These are phyloP conservation scores for Noctua comes DNA, from an alignment of 2,888 invertebrate genomes.

Conservation along the genomic window DNA sequence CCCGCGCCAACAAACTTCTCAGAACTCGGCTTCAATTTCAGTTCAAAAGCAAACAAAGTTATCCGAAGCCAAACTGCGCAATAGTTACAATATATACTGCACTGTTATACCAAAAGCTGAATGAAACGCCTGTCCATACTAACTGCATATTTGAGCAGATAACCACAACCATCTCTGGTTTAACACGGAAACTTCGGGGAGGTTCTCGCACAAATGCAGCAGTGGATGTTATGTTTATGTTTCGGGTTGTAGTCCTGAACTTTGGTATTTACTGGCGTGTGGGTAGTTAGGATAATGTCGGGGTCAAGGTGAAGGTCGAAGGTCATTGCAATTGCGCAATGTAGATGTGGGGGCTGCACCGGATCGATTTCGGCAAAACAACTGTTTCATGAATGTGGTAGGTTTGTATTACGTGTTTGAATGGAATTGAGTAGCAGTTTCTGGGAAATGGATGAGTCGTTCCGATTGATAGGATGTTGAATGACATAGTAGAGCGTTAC, in stretches of 20 bases:
- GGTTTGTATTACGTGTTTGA: slow-evolving; percentile 31
- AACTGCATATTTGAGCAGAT: slow-evolving; percentile 11
- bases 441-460: background rate
- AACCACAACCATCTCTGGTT: slow-evolving; percentile 42
- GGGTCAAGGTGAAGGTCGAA: slow-evolving; percentile 75
- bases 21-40: slow-evolving; percentile 24
- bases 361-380: slow-evolving; percentile 64
- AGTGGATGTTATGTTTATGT: slow-evolving; percentile 39
- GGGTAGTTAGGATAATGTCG: slow-evolving; percentile 62
- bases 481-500: background rate
- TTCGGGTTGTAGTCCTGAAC: slow-evolving; percentile 64
- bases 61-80: slow-evolving; percentile 1
- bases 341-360: slow-evolving; percentile 51
- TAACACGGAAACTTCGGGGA: slow-evolving; percentile 9
- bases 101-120: slow-evolving; percentile 38
- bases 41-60: slow-evolving; percentile 27
- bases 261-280: slow-evolving; percentile 76
- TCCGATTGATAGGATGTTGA: background rate
- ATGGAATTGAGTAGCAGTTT: background rate
- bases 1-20: slow-evolving; percentile 3
- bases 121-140: slow-evolving; percentile 46
- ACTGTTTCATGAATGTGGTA: slow-evolving; percentile 47
- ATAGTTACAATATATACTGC: slow-evolving; percentile 52
- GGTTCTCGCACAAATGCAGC: slow-evolving; percentile 1
- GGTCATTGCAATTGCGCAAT: slow-evolving; percentile 81